phyloP scores from a whole-genome alignment of 2,113 vertebrate species.

The Paratilapia polleni region DNA sequence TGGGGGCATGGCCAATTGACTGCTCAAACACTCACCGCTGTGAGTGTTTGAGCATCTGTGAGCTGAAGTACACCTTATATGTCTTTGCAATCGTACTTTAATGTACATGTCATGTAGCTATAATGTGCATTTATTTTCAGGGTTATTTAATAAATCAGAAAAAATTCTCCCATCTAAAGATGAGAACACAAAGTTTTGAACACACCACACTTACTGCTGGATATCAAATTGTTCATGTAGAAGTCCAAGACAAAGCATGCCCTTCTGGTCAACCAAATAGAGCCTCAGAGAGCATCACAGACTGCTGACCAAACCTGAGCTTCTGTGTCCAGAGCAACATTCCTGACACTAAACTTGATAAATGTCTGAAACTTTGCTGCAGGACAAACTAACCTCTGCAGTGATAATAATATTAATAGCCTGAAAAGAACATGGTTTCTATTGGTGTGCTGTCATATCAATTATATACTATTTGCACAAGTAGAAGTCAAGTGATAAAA shows the following conservation, averaged over 20 bases:
- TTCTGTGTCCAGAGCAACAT: slow-evolving; percentile 9
- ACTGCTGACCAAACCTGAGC: neutral
- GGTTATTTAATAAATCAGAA: slow-evolving; percentile 47
- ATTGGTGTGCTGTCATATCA: neutral
- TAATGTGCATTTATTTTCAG: slow-evolving; percentile 53
- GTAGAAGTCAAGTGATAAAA: neutral
- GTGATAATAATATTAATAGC: neutral
- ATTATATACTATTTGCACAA: neutral
- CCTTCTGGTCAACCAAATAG: slow-evolving; percentile 9
- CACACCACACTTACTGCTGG: neutral
- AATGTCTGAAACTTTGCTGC: neutral
- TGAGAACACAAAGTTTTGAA: slow-evolving; percentile 19
- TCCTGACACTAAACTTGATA: neutral
- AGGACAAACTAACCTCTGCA: neutral
- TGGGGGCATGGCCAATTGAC: slow-evolving; percentile 57
- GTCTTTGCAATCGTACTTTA: slow-evolving; percentile 51
- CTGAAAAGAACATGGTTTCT: neutral
- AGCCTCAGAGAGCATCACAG: neutral
- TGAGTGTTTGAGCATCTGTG: slow-evolving; percentile 63
- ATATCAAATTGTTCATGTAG: neutral
- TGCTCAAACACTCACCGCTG: too few relatives aligned
- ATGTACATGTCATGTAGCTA: slow-evolving; percentile 46
- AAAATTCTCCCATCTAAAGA: slow-evolving; percentile 28
- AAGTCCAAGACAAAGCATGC: neutral
- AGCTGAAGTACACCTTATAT: slow-evolving; percentile 40